Conservation (phyloP, 2,113 vertebrate genomes). For the Neotoma lepida region DNA sequence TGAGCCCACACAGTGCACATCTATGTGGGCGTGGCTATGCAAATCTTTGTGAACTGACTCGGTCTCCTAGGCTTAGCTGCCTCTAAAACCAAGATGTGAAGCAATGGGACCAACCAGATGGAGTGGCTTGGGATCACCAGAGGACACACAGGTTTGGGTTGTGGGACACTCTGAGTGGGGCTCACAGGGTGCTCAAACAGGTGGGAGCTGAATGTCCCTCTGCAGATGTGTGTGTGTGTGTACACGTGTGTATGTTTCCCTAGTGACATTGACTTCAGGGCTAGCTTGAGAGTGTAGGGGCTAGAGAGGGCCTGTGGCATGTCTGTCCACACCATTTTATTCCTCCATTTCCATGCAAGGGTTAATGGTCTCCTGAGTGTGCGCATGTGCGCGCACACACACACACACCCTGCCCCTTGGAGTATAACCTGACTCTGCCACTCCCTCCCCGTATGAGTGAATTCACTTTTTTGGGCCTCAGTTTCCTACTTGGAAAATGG, state of each 20-base stretch:
- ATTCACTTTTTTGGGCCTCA: not conserved
- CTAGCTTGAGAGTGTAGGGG: not conserved
- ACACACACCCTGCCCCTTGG: not conserved
- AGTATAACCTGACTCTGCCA: not conserved
- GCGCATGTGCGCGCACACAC: too few species aligned
- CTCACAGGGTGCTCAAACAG: not conserved
- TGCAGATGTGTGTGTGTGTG: not conserved
- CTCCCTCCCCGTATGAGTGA: not conserved
- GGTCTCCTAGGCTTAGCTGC: not conserved
- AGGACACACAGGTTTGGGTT: not conserved
- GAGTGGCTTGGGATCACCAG: not conserved
- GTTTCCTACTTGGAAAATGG: constrained; percentile 21
- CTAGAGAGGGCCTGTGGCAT: not conserved
- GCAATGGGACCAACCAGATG: not conserved
- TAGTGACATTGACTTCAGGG: not conserved
- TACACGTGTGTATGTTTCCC: not conserved
- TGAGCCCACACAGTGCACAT: not conserved
- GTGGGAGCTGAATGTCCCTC: not conserved
- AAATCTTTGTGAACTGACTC: not conserved
- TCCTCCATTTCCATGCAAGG: not conserved
- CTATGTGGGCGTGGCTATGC: not conserved
- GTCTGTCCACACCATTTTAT: not conserved
- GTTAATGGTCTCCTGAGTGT: too few species aligned
- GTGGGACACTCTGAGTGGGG: not conserved
- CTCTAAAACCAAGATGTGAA: not conserved